Evolutionary conservation across 2,888 invertebrate genomes (phyloP).

Genomic region (Ophion ventricosus): DNA sequence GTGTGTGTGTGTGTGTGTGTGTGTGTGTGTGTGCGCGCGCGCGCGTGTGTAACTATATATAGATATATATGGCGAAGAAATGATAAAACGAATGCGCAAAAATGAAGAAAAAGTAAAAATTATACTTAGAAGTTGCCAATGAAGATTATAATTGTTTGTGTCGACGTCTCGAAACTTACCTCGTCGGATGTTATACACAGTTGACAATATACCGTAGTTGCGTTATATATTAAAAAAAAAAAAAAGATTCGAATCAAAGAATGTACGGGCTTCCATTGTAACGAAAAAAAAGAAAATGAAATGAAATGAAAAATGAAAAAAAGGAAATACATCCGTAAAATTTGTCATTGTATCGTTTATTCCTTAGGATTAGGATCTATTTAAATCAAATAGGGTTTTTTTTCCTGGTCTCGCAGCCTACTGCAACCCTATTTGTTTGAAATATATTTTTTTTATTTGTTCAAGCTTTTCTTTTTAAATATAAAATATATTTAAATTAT

Average conservation of each 20-base stretch:
- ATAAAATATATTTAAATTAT: too few relatives aligned
- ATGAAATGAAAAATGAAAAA: conserved; percentile 62
- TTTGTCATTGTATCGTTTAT: conserved; percentile 69
- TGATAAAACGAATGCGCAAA: not conserved
- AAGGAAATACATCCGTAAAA: conserved; percentile 74
- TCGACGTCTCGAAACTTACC: conserved; percentile 63
- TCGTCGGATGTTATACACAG: conserved; percentile 67
- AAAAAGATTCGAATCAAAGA: conserved; percentile 60
- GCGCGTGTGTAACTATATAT: too few relatives aligned
- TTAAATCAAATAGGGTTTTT: too few relatives aligned
- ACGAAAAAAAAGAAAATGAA: conserved; percentile 56
- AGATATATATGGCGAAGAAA: not conserved
- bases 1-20: too few relatives aligned
- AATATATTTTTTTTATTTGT: too few relatives aligned
- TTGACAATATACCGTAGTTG: conserved; percentile 69
- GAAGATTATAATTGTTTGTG: conserved; percentile 17
- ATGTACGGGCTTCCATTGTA: conserved; percentile 80
- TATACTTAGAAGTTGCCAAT: conserved; percentile 18
- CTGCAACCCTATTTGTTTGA: too few relatives aligned
- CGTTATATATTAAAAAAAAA: conserved; percentile 44
- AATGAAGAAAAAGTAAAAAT: not conserved
- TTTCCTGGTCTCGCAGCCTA: too few relatives aligned
- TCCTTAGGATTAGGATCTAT: too few relatives aligned
- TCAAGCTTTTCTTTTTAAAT: too few relatives aligned
- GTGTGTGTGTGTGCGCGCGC: too few relatives aligned